phyloP scores from a whole-genome alignment of 2,888 invertebrate species.

The Stenodema calcarata region DNA sequence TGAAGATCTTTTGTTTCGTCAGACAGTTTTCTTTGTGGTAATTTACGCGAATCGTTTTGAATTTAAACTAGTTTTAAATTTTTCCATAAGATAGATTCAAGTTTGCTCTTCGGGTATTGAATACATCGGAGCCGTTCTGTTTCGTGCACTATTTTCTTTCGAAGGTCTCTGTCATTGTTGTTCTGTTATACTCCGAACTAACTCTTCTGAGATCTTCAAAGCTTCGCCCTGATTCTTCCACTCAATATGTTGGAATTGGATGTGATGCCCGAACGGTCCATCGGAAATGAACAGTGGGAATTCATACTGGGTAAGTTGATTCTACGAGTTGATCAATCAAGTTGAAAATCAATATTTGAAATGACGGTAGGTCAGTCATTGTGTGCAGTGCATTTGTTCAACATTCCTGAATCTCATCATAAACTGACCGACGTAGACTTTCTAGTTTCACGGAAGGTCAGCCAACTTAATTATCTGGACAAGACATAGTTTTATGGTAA shows the following conservation, averaged over 20 bases:
- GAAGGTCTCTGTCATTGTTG: not conserved
- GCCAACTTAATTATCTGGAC: too few relatives aligned
- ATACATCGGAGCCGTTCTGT: not conserved
- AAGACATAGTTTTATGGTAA: too few relatives aligned
- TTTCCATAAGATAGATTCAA: not conserved
- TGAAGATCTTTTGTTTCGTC: not conserved
- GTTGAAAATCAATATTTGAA: too few relatives aligned
- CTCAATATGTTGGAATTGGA: slow-evolving; percentile 91
- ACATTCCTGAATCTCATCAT: too few relatives aligned
- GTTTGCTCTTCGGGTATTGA: not conserved
- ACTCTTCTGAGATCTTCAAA: not conserved
- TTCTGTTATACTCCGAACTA: not conserved
- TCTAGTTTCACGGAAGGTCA: too few relatives aligned
- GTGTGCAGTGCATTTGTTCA: too few relatives aligned
- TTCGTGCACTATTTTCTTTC: not conserved
- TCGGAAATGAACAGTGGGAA: slow-evolving; percentile 98
- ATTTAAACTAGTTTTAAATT: not conserved
- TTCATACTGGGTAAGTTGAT: slow-evolving; percentile 85
- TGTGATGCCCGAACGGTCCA: slow-evolving; percentile 92
- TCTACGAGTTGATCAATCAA: slow-evolving; percentile 82
- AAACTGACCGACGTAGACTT: too few relatives aligned
- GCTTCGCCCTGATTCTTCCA: not conserved
- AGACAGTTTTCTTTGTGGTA: not conserved
- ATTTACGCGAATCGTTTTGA: too few relatives aligned
- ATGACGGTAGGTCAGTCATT: too few relatives aligned